These are phyloP conservation scores for Coturnix japonica DNA, from an alignment of 2,113 vertebrate genomes.

Conservation along the genomic window DNA sequence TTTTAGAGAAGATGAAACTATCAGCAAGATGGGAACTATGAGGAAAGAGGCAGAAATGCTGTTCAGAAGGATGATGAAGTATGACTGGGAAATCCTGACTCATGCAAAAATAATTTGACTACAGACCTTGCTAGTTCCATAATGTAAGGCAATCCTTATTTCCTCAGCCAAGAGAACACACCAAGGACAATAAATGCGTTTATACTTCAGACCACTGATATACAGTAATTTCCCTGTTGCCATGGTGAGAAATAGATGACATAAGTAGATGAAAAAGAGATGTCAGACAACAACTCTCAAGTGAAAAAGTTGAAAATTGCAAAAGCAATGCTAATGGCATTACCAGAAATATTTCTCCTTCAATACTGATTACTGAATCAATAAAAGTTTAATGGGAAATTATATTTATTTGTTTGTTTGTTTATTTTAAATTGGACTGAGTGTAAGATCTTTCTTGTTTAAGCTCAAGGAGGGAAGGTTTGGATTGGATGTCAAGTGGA, in stretches of 20 bases:
- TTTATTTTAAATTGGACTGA: background rate
- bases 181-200: background rate
- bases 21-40: background rate
- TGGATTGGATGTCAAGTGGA: too few relatives aligned
- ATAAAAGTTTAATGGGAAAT: background rate
- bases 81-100: background rate
- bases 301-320: background rate
- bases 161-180: background rate
- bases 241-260: conserved; percentile 18
- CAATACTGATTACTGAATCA: background rate
- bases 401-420: background rate
- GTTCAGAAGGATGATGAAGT: background rate
- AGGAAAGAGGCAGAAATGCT: background rate
- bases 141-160: background rate
- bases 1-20: background rate
- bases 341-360: background rate
- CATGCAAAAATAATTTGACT: background rate
- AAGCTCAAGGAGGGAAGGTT: too few relatives aligned
- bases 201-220: background rate
- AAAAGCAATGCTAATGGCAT: background rate
- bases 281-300: background rate
- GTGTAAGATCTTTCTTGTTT: background rate
- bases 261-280: background rate
- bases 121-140: background rate
- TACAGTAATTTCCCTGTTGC: background rate